Evolutionary conservation across 2,888 invertebrate genomes (phyloP).

Genomic region (Hirtodrosophila confusa): DNA sequence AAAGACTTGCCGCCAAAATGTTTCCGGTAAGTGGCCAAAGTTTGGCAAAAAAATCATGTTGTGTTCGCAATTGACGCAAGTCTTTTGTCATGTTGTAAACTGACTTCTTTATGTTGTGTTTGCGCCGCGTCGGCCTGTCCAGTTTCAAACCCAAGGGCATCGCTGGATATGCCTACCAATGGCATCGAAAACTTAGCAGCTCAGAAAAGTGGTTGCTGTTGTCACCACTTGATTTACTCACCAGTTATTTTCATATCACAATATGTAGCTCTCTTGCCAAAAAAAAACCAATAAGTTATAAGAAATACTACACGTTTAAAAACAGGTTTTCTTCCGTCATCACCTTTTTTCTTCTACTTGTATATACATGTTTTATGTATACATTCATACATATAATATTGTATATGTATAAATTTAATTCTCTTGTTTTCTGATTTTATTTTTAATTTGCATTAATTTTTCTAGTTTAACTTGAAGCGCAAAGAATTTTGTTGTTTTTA

Average conservation of each 20-base stretch:
- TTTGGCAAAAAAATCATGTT: constrained; percentile 37
- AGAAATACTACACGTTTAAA: constrained; percentile 1
- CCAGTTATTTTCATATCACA: constrained; percentile 1
- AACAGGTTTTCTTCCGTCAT: constrained; percentile 34
- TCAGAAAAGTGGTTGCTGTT: constrained; percentile 22
- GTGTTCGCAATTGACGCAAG: constrained; percentile 44
- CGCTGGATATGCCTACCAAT: constrained; percentile 1
- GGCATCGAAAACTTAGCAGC: not conserved
- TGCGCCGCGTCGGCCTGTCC: not conserved
- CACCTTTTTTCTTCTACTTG: constrained; percentile 5
- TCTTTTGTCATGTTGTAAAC: constrained; percentile 28
- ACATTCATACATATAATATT: no score
- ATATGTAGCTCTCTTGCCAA: constrained; percentile 7
- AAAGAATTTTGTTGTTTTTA: constrained; percentile 3
- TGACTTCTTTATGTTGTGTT: constrained; percentile 13
- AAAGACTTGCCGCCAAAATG: constrained; percentile 76
- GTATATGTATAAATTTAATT: not conserved
- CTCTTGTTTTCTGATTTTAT: constrained; percentile 22
- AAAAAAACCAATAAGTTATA: not conserved
- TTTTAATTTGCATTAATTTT: constrained; percentile 40
- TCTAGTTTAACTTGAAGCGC: constrained; percentile 13
- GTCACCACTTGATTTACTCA: constrained; percentile 1
- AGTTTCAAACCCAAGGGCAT: constrained; percentile 21
- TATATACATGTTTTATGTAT: no score
- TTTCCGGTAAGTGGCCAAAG: constrained; percentile 79